These are phyloP conservation scores for Ectobius pallidus DNA, from an alignment of 2,888 invertebrate genomes.

Conservation along the genomic window DNA sequence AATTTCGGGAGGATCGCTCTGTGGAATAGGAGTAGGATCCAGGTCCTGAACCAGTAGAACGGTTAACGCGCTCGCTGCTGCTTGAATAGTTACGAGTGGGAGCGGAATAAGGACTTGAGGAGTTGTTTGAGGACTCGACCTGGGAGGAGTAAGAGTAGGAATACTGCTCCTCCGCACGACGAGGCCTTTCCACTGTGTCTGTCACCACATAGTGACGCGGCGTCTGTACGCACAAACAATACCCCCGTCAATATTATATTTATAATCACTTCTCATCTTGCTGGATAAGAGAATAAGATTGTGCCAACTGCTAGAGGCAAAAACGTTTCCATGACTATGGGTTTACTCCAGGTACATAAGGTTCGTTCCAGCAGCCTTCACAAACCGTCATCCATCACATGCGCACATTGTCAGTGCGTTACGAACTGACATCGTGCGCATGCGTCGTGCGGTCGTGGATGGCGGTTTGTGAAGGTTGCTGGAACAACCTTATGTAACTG, in stretches of 20 bases:
- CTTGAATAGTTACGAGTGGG: slow-evolving; percentile 70
- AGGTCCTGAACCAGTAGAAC: slow-evolving; percentile 71
- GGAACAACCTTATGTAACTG: too few species aligned
- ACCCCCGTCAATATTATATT: neutral
- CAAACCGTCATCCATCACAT: too few species aligned
- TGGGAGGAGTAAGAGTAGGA: slow-evolving; percentile 79
- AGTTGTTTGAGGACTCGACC: slow-evolving; percentile 58
- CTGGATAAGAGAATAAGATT: too few species aligned
- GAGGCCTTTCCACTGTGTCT: slow-evolving; percentile 71
- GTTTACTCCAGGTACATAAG: too few species aligned
- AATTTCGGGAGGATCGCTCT: slow-evolving; percentile 69
- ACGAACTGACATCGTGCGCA: too few species aligned
- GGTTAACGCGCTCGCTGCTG: slow-evolving; percentile 71
- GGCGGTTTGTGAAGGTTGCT: too few species aligned
- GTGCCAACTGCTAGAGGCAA: too few species aligned
- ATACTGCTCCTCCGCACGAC: slow-evolving; percentile 81
- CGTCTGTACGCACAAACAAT: slow-evolving; percentile 62
- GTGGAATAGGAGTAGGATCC: slow-evolving; percentile 75
- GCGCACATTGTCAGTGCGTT: too few species aligned
- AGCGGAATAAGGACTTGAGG: slow-evolving; percentile 58
- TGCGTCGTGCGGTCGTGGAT: too few species aligned
- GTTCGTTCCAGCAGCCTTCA: too few species aligned
- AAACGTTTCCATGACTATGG: too few species aligned
- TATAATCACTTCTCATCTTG: too few species aligned
- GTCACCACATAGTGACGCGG: slow-evolving; percentile 87